Evolutionary conservation across 2,888 invertebrate species (phyloP).

Genomic region (Lepas anatifera): DNA sequence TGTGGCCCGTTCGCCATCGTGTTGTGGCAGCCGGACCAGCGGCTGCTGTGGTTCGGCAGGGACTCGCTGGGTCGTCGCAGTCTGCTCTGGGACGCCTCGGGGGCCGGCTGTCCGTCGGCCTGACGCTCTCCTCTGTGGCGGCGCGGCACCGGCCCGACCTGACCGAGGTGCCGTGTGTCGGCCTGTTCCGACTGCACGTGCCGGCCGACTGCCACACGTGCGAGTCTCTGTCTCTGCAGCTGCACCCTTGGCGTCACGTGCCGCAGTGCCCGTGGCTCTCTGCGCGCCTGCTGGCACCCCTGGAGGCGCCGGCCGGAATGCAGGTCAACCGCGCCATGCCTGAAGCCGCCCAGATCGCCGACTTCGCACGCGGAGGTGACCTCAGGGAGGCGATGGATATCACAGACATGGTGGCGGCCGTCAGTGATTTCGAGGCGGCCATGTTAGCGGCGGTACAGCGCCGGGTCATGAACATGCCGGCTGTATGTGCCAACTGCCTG

Average conservation of each 20-base stretch:
- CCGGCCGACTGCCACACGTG: background rate
- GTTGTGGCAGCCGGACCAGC: conserved; percentile 48
- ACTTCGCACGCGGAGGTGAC: background rate
- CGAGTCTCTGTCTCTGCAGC: conserved; percentile 21
- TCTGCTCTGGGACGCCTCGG: conserved; percentile 43
- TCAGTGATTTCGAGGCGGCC: conserved; percentile 29
- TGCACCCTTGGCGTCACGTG: conserved; percentile 30
- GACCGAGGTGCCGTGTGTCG: conserved; percentile 34
- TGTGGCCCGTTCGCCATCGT: conserved; percentile 77
- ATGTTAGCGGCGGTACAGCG: conserved; percentile 30
- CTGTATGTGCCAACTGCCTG: conserved; percentile 20
- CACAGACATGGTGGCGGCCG: background rate
- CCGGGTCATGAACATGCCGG: conserved; percentile 26
- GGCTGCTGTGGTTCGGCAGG: conserved; percentile 62
- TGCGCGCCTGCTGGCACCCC: conserved; percentile 18
- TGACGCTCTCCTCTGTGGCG: conserved; percentile 25
- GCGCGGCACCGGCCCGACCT: conserved; percentile 23
- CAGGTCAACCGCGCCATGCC: background rate
- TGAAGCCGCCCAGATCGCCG: background rate
- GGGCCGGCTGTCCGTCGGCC: conserved; percentile 18
- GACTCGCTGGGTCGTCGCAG: conserved; percentile 79
- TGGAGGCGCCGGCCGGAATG: background rate
- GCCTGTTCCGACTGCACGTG: conserved; percentile 33
- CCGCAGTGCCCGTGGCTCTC: conserved; percentile 22
- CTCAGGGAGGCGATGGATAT: background rate